Evolutionary conservation across 2,113 vertebrate genomes (phyloP).

Genomic region (Datnioides undecimradiatus): DNA sequence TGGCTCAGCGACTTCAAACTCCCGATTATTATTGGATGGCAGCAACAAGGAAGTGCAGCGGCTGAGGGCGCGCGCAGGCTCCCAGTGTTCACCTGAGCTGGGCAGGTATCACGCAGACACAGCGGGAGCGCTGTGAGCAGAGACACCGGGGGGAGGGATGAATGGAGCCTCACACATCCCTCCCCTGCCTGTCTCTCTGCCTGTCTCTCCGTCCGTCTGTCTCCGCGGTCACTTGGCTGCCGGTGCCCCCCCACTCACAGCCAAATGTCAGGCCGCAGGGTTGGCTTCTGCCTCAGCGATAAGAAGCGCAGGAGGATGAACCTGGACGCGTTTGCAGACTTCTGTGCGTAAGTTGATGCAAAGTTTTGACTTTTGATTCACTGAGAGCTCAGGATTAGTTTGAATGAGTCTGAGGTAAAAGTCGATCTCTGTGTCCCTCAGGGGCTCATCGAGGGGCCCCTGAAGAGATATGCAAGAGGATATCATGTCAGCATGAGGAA

Average conservation of each 20-base stretch:
- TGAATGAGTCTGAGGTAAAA: background rate
- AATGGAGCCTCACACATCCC: constrained; percentile 7
- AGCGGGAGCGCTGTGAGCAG: too few relatives aligned
- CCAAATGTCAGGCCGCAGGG: constrained; percentile 76
- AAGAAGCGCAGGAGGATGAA: constrained; percentile 84
- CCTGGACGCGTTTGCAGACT: constrained; percentile 75
- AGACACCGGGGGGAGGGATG: constrained; percentile 3
- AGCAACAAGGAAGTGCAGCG: constrained; percentile 55
- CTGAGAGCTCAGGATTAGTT: background rate
- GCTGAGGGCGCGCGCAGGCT: too few relatives aligned
- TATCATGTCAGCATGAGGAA: background rate
- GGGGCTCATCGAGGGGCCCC: background rate
- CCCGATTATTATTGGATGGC: constrained; percentile 39
- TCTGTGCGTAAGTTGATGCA: constrained; percentile 80
- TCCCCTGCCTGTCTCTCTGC: background rate
- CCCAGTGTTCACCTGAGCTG: background rate
- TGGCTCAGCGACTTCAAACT: background rate
- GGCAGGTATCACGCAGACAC: background rate
- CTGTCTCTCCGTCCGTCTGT: too few relatives aligned
- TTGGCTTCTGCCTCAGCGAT: constrained; percentile 83
- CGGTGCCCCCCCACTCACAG: background rate
- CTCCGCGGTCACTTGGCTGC: constrained; percentile 4
- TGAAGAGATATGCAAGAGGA: too few relatives aligned
- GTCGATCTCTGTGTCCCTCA: background rate
- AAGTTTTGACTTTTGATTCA: background rate